Evolutionary conservation across 2,888 invertebrate genomes (phyloP).

Genomic region (Philaethria dido): DNA sequence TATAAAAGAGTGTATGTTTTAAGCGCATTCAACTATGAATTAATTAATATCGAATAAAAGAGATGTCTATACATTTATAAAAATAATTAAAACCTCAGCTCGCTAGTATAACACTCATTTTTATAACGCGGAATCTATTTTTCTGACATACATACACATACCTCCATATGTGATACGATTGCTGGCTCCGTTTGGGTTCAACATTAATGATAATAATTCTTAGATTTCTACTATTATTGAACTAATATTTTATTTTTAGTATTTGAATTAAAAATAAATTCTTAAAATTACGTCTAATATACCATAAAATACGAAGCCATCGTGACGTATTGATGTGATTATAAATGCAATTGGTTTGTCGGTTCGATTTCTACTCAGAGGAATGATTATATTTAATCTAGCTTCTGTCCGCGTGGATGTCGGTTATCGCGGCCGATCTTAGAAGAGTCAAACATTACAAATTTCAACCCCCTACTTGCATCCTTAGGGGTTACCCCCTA

Average conservation of each 20-base stretch:
- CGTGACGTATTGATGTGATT: no score
- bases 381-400: no score
- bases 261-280: not conserved
- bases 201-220: not conserved
- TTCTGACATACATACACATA: not conserved
- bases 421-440: no score
- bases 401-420: no score
- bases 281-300: no score
- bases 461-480: no score
- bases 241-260: not conserved
- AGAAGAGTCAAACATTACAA: no score
- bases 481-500: no score
- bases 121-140: not conserved
- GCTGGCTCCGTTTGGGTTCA: not conserved
- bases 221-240: not conserved
- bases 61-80: constrained; percentile 13
- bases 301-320: no score
- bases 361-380: no score
- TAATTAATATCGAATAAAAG: constrained; percentile 18
- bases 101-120: constrained; percentile 7
- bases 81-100: constrained; percentile 15
- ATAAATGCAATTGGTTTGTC: no score
- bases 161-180: not conserved
- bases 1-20: not conserved
- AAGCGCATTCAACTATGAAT: constrained; percentile 14